Evolutionary conservation across 2,113 vertebrate genomes (phyloP), one percentile per base, ranked within the genome.

Genomic region (Equus quagga): DNA sequence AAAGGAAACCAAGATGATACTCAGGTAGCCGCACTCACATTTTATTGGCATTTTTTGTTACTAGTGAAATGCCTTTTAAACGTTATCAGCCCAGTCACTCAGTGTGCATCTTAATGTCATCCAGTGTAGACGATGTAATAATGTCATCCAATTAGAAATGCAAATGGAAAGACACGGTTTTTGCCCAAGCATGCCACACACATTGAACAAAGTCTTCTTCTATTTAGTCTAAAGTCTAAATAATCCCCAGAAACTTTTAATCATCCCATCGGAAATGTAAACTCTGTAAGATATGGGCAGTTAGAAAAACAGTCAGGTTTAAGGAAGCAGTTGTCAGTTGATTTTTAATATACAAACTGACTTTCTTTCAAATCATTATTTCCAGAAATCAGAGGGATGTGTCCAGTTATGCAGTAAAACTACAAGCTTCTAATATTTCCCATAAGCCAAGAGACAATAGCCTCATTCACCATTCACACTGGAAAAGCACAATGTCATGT

Each of bases 381-480:
- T 97, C 97, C 88, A 98, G 98, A 98, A 97, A 96, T 88, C 96
- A 88, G 82, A 97, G 86, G 90, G 91, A 98, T 79, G 85, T 91
- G 96, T 91, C 69, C 96, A 98, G 87, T 93, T 95, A 95, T 89
- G 92, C 97, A 97, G 96, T 95, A 97, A 56, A 97, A 97, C 96
- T 97, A 96, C 96, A 97, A 93, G 96, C 97, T 97, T 98, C 95
- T 97, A 94, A 92, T 97, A 86, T 96, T 98, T 97, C 98, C 97
- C 98, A 98, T 98, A 98, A 98, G 78, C 94, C 89, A 97, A 91
- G 94, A 97, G 83, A 99, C 98, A 99, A 99, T 98, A 87, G 98
- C 41, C 91, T 98, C 98, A 98, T 99, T 99, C 98, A 99, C 98
- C 97, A 99, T 98, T 99, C 97, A 98, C 98, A 97, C 10, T 90